A percentile compares a stretch with the other conserved stretches of the same genome.
These are phyloP conservation scores for Antheraea pernyi DNA, from an alignment of 1,140 invertebrate genomes.

Conservation along the genomic window DNA sequence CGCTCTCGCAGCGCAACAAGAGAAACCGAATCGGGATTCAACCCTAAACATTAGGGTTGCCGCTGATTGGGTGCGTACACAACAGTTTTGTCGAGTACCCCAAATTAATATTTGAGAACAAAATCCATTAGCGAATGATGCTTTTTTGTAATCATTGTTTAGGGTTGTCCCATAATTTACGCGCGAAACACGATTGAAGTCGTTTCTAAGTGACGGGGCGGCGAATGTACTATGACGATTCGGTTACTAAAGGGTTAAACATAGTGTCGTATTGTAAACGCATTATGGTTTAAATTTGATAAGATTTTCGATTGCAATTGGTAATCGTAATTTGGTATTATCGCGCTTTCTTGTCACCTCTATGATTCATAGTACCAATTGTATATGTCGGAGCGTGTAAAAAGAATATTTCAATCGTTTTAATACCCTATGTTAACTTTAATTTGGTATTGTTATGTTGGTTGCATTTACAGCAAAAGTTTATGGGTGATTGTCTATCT, in stretches of 20 bases:
- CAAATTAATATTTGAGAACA: constrained; percentile 76
- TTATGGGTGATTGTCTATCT: constrained; percentile 37
- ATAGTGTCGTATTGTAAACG: not conserved
- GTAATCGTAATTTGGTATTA: constrained; percentile 32
- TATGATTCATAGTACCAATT: constrained; percentile 73
- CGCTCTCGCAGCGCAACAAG: not conserved
- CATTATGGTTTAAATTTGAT: constrained; percentile 28
- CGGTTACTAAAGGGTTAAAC: not conserved
- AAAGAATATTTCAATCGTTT: constrained; percentile 60
- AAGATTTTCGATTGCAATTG: constrained; percentile 13
- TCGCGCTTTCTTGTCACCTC: constrained; percentile 69
- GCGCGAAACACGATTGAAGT: constrained; percentile 63
- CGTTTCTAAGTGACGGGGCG: constrained; percentile 69
- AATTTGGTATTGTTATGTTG: constrained; percentile 67
- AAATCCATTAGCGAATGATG: constrained; percentile 74
- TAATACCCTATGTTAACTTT: constrained; percentile 30
- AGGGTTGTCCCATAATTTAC: constrained; percentile 73
- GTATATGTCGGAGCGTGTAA: constrained; percentile 68
- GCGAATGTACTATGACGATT: constrained; percentile 37
- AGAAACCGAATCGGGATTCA: constrained; percentile 19
- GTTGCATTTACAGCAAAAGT: constrained; percentile 55
- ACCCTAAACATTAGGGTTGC: constrained; percentile 32
- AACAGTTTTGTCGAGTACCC: constrained; percentile 63
- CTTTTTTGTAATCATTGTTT: constrained; percentile 68
- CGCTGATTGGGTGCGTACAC: constrained; percentile 67